These are phyloP conservation scores for Cantharis lateralis DNA, from an alignment of 2,888 invertebrate species.

Conservation along the genomic window DNA sequence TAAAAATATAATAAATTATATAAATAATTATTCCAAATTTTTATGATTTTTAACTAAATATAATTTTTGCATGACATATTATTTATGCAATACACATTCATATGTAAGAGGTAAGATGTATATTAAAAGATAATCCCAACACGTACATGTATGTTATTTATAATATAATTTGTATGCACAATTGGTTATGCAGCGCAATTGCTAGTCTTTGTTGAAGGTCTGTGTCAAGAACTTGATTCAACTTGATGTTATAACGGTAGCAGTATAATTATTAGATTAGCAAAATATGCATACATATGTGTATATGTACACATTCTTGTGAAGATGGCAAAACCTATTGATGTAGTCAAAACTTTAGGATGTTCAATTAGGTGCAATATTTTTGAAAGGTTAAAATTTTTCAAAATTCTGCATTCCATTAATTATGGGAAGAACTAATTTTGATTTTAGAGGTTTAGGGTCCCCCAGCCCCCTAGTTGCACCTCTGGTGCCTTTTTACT, in stretches of 20 bases:
- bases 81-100: neutral
- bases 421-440: too few species aligned
- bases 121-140: neutral
- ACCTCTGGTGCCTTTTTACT: too few species aligned
- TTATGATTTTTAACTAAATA: neutral
- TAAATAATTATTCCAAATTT: neutral
- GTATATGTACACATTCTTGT: too few species aligned
- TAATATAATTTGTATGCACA: neutral
- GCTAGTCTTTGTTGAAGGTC: neutral
- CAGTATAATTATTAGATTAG: neutral
- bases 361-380: too few species aligned
- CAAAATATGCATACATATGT: too few species aligned
- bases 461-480: too few species aligned
- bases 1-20: neutral
- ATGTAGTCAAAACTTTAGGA: too few species aligned
- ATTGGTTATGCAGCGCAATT: neutral
- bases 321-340: too few species aligned
- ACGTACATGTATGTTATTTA: neutral
- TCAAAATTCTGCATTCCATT: too few species aligned
- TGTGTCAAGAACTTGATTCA: neutral
- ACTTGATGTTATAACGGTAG: neutral
- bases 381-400: too few species aligned
- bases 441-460: too few species aligned
- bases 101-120: neutral
- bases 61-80: neutral